A percentile compares a stretch with the other conserved stretches of the same genome.
These are phyloP conservation scores for Entomyzon cyanotis DNA, from an alignment of 2,113 vertebrate genomes.

Conservation along the genomic window DNA sequence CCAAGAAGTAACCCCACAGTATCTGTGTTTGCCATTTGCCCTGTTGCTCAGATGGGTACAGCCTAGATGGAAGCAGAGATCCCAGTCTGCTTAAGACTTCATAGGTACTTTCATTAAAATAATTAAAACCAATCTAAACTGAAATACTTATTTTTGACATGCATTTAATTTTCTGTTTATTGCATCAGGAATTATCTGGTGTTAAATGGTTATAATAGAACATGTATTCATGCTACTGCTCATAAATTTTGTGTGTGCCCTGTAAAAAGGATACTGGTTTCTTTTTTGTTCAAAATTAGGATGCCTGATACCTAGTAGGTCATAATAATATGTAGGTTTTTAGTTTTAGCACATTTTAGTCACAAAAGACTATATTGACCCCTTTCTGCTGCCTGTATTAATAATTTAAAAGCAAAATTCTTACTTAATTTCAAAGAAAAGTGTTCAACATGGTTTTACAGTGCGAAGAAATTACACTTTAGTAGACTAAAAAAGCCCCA, in stretches of 20 bases:
- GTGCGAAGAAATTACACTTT: background rate
- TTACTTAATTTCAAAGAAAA: background rate
- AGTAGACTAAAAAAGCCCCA: background rate
- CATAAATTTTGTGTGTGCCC: background rate
- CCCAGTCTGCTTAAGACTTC: background rate
- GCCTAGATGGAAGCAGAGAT: background rate
- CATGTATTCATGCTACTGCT: background rate
- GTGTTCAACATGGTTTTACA: background rate
- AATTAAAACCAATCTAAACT: background rate
- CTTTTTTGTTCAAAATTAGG: background rate
- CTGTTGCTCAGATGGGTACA: background rate
- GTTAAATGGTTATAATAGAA: background rate
- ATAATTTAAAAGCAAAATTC: background rate
- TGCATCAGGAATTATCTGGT: background rate
- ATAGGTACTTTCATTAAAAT: background rate
- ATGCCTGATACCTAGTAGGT: background rate
- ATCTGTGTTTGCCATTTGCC: background rate
- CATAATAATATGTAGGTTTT: background rate
- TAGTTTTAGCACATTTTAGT: background rate
- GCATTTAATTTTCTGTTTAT: background rate
- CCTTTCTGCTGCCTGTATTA: background rate
- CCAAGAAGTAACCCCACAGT: background rate
- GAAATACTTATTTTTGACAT: background rate
- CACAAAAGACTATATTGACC: background rate
- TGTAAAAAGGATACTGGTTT: background rate